Evolutionary conservation across 2,113 vertebrate species (phyloP), one percentile per base, ranked within the genome.

Genomic region (Coreoperca whiteheadi): DNA sequence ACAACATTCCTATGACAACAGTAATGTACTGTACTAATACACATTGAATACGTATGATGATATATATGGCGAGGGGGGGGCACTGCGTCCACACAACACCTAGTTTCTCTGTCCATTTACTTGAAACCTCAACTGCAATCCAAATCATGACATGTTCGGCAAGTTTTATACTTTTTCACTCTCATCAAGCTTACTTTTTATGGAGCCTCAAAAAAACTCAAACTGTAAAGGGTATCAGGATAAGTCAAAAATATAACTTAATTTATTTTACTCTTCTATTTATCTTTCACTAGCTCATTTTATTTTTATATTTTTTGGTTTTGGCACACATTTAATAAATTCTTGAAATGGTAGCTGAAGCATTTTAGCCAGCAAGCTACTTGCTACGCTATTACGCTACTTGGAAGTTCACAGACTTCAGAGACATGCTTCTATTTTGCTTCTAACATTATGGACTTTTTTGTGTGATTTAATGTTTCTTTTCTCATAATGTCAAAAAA

Each of bases 1-100:
- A 94, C 95, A 95, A 96, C 96, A 94, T 96, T 96, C 95, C 96
- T 95, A 96, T 96, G 96, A 96, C 94, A 93, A 98, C 97, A 99
- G 97, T 99, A 99, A 98, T 98, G 97, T 98, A 98, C 97, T 98
- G 98, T 98, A 98, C 96, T 96, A 96, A 96, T 93, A 96, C 96
- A 97, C 95, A 95, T 93, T 96, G 94, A 94, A 94, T 93, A 96
- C 92, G 90, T 86, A 95, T 79, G 94, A 93, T 96, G 89, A 89
- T 76, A 94, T 90, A 93, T 83, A 92, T 90, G 93, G 0, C 59
- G 34, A 83, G 77, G 79, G 10, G 48, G 69, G 75, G 65, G 77
- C 57, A 32, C 72, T 75, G 50, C 6, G 75, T 85, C 94, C 88
- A 77, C 23, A 73, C 74, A 77, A 74, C 67, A 57, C 73, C 69